A percentile compares a stretch with the other conserved stretches of the same genome.
phyloP scores from a whole-genome alignment of 2,888 invertebrate species.

The Parasteatoda lunata region DNA sequence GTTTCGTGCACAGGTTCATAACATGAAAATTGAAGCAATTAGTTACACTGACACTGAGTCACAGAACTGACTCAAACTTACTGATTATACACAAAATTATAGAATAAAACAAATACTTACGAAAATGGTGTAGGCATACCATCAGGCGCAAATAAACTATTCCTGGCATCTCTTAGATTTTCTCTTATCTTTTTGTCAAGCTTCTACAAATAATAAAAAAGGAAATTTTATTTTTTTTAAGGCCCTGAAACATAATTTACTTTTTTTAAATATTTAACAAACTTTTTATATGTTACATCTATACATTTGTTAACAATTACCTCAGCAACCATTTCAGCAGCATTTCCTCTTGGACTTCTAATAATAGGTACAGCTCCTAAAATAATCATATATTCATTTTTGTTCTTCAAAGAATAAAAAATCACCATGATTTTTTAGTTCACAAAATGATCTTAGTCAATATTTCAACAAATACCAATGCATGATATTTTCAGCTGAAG shows the following conservation, averaged over 20 bases:
- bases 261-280: neutral
- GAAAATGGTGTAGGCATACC: conserved; percentile 80
- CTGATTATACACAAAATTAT: too few species aligned
- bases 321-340: conserved; percentile 98
- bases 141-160: conserved; percentile 94
- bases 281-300: neutral
- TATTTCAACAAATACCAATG: neutral
- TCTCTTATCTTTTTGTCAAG: conserved; percentile 97
- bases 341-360: conserved; percentile 93
- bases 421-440: neutral
- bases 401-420: neutral
- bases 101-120: conserved; percentile 62
- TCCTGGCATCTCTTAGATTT: conserved; percentile 96
- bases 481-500: neutral
- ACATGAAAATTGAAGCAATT: too few species aligned
- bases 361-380: conserved; percentile 89
- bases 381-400: neutral
- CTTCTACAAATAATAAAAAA: conserved; percentile 77
- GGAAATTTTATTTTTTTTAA: neutral
- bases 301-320: conserved; percentile 45
- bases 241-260: conserved; percentile 22
- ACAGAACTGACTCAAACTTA: too few species aligned
- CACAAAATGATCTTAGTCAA: neutral
- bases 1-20: too few species aligned
- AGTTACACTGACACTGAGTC: too few species aligned